Conservation (phyloP, 2,797 vertebrate species). For the Scarus forsteni region DNA sequence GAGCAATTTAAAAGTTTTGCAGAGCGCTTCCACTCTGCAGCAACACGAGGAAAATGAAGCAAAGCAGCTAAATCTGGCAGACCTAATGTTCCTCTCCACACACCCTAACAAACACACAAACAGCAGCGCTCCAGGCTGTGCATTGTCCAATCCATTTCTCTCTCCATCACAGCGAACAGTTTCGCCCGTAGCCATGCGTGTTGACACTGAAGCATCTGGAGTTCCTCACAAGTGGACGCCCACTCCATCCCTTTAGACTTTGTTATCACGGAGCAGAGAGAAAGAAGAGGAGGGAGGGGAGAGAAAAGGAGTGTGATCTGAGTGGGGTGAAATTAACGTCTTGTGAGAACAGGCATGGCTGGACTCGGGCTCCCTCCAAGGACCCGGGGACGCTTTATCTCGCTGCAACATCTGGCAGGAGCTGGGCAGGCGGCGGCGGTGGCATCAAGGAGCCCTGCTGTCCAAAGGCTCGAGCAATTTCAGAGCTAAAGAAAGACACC, state of each 20-base stretch:
- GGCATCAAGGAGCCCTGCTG: slow-evolving; percentile 59
- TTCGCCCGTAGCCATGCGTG: slow-evolving; percentile 49
- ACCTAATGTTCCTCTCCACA: slow-evolving; percentile 18
- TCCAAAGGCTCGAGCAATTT: slow-evolving; percentile 71
- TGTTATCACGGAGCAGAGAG: slow-evolving; percentile 57
- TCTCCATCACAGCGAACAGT: slow-evolving; percentile 55
- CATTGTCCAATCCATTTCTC: slow-evolving; percentile 59
- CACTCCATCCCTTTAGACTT: slow-evolving; percentile 59
- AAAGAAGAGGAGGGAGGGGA: slow-evolving; percentile 24
- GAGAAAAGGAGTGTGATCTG: slow-evolving; percentile 19
- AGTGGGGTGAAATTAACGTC: slow-evolving; percentile 67
- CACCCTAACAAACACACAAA: slow-evolving; percentile 10
- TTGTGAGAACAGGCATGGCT: slow-evolving; percentile 65
- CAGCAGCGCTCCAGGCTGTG: slow-evolving; percentile 36
- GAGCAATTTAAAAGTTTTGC: neutral
- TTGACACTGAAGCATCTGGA: slow-evolving; percentile 70
- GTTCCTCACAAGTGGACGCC: slow-evolving; percentile 62
- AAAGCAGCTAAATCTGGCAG: slow-evolving; percentile 31
- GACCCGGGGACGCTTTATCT: slow-evolving; percentile 65
- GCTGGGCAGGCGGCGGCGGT: slow-evolving; percentile 36
- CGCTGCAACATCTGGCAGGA: slow-evolving; percentile 70
- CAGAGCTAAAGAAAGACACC: slow-evolving; percentile 43
- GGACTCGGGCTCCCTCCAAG: slow-evolving; percentile 53
- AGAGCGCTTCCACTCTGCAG: neutral
- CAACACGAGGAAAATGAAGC: slow-evolving; percentile 1